Conservation (phyloP, 2,797 vertebrate species). For the Sebastiscus tertius region DNA sequence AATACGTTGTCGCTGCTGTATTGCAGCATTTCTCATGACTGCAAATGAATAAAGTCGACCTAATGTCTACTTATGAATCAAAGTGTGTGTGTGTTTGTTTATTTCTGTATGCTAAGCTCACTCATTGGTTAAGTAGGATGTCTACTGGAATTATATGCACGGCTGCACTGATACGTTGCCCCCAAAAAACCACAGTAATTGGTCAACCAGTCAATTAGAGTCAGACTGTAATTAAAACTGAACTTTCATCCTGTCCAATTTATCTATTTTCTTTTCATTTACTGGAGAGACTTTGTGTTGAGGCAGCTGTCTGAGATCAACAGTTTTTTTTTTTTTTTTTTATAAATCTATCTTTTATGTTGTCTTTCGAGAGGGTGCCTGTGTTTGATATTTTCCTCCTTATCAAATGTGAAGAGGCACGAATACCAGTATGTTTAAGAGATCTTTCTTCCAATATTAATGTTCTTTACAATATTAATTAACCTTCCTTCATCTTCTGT, state of each 20-base stretch:
- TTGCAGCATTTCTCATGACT: constrained; percentile 30
- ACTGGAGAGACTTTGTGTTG: constrained; percentile 41
- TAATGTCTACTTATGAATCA: constrained; percentile 58
- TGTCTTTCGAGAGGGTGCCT: constrained; percentile 23
- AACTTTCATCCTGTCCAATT: constrained; percentile 61
- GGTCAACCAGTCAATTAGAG: constrained; percentile 70
- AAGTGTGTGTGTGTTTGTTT: constrained; percentile 32
- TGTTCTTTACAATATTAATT: constrained; percentile 42
- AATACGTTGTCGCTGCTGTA: constrained; percentile 9
- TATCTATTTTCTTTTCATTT: constrained; percentile 59
- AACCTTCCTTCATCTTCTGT: constrained; percentile 17
- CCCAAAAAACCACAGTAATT: constrained; percentile 64
- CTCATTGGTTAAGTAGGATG: constrained; percentile 63
- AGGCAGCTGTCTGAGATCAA: constrained; percentile 26
- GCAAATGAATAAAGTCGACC: constrained; percentile 41
- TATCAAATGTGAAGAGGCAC: constrained; percentile 10
- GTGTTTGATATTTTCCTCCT: constrained; percentile 34
- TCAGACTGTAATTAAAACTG: constrained; percentile 66
- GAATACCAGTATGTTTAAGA: constrained; percentile 3
- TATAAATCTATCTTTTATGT: constrained; percentile 49
- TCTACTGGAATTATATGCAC: constrained; percentile 55
- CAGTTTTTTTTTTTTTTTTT: constrained; percentile 9
- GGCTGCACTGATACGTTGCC: constrained; percentile 47
- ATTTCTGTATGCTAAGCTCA: constrained; percentile 11
- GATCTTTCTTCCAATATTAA: constrained; percentile 23